These are phyloP conservation scores for Micronycteris hirsuta DNA, from an alignment of 2,113 vertebrate species.

Conservation along the genomic window DNA sequence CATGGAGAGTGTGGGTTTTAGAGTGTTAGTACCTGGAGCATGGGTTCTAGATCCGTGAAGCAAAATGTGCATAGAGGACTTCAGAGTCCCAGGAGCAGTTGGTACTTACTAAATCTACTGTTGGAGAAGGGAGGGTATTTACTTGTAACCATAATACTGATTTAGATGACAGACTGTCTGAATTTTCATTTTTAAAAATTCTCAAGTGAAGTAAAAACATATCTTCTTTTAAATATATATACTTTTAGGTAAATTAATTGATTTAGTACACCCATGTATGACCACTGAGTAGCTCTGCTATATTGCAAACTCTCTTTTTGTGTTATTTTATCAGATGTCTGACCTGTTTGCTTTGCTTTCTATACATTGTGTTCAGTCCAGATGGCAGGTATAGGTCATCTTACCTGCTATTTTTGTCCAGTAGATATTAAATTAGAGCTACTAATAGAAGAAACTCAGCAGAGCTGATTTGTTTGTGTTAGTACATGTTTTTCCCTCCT, in stretches of 20 bases:
- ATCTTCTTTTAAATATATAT: slow-evolving; percentile 2
- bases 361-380: not conserved
- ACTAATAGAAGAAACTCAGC: not conserved
- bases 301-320: not conserved
- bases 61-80: not conserved
- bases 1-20: not conserved
- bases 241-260: not conserved
- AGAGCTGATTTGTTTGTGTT: slow-evolving; percentile 5
- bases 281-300: not conserved
- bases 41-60: not conserved
- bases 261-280: not conserved
- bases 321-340: not conserved
- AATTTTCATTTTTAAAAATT: slow-evolving; percentile 39
- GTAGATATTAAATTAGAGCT: slow-evolving; percentile 17
- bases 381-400: not conserved
- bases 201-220: not conserved
- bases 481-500: not conserved
- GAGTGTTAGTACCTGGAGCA: not conserved
- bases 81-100: not conserved
- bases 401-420: not conserved
- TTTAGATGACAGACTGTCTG: not conserved
- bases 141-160: not conserved
- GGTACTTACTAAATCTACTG: not conserved
- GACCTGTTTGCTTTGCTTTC: not conserved
- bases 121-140: not conserved